Evolutionary conservation across 1,140 invertebrate species (phyloP), one percentile per base, ranked within the genome.

Genomic region (Drosophila ercepeae): DNA sequence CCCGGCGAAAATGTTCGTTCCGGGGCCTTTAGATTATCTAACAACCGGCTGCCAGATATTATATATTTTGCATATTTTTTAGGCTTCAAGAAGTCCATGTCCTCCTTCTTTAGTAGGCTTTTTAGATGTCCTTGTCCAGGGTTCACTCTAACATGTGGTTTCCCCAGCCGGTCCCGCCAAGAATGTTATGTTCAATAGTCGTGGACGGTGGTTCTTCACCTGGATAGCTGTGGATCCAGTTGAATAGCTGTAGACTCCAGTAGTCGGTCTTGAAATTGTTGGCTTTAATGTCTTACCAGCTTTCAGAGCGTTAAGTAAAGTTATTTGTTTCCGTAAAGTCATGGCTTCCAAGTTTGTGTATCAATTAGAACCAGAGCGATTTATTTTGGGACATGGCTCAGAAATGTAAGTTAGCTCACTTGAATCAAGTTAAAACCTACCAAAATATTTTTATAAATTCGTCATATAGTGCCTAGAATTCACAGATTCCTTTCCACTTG

Each of bases 341-440:
- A 90, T 90, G 88, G 61, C 58, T 45, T 88, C 78, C 6, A 88
- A 90, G 55, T 89, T 78, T 65, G 39, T 70, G 3, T 90, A 90
- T 68, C 88, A 84, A 34, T 34, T 78, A 14, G 74, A 83, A 44
- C 54, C 76, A 7, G 64, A 73, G 44, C 42, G 54, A 4, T 71
- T 68, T 55, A 29, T 79, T 3, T 36, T 88, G 3, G 78, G 78
- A 16, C 23, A 39, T 25, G 57, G 39, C 14, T 18, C 16, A 3
- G 14, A 3, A 0, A 14, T 51, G 78, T 88, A 73, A 88, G 76
- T 69, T 27, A 14, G 7, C 0, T 13, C 16, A n/a, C 11, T 32
- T 32, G 9, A 9, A 48, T 27, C 11, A 2, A 8, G 19, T 13
- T 6, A 14, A 36, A n/a, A 13, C 6, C 32, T 34, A 14, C 11